These are phyloP conservation scores for Brachyhypopomus gauderio DNA, from an alignment of 2,113 vertebrate genomes.

Conservation along the genomic window DNA sequence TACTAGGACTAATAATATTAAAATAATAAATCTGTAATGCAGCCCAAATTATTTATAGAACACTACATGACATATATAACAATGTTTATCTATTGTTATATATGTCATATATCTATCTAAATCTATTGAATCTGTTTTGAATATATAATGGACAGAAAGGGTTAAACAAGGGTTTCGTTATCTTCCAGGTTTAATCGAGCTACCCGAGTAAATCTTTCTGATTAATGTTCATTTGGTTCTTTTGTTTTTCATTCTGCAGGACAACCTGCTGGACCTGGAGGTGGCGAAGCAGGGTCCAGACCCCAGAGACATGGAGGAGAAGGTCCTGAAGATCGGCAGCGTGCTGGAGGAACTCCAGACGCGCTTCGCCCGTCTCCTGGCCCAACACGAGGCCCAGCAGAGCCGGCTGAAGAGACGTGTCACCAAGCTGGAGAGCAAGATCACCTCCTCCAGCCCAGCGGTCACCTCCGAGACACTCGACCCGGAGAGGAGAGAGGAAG, in stretches of 20 bases:
- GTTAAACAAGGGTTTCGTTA: too few species aligned
- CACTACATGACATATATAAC: too few species aligned
- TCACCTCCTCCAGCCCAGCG: slow-evolving; percentile 69
- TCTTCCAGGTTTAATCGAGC: neutral
- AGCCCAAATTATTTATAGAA: too few species aligned
- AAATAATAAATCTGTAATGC: too few species aligned
- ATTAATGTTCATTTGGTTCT: neutral
- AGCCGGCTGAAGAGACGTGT: slow-evolving; percentile 88
- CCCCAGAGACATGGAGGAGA: slow-evolving; percentile 92
- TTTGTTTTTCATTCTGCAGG: slow-evolving; percentile 53
- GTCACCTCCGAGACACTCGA: slow-evolving; percentile 66
- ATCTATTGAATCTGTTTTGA: too few species aligned
- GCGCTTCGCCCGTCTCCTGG: slow-evolving; percentile 86
- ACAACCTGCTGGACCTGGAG: slow-evolving; percentile 88
- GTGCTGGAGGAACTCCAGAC: slow-evolving; percentile 85
- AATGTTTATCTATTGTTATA: too few species aligned
- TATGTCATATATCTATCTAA: too few species aligned
- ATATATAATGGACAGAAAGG: too few species aligned
- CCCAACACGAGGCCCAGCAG: slow-evolving; percentile 86
- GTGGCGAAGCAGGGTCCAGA: slow-evolving; percentile 85
- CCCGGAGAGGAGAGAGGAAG: slow-evolving; percentile 17
- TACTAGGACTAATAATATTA: too few species aligned
- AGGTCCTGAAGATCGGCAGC: slow-evolving; percentile 80
- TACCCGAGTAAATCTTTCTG: neutral
- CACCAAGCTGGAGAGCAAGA: slow-evolving; percentile 81